These are phyloP conservation scores for Gibbula magus DNA, from an alignment of 2,888 invertebrate species.

Conservation along the genomic window DNA sequence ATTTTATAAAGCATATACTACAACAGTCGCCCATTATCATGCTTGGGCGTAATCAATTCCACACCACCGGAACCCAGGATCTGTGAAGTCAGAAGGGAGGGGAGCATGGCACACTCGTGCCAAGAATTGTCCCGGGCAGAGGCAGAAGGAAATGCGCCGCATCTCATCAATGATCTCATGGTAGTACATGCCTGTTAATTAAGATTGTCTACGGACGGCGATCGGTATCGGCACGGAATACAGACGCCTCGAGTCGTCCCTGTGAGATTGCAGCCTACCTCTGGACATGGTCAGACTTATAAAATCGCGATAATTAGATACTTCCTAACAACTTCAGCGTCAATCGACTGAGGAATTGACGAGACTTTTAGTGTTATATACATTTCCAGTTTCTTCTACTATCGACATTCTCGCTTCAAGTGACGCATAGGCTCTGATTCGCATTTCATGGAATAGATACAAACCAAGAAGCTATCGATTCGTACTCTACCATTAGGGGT, in stretches of 20 bases:
- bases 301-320: neutral
- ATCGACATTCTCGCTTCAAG: no score
- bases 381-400: neutral
- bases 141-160: neutral
- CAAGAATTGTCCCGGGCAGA: neutral
- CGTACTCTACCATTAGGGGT: no score
- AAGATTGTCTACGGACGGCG: neutral
- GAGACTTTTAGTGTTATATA: neutral
- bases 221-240: neutral
- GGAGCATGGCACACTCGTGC: neutral
- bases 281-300: neutral
- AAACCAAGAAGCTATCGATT: no score
- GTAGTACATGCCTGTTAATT: neutral
- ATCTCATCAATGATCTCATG: neutral
- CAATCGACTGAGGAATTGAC: neutral
- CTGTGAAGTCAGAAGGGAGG: neutral
- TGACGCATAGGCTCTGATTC: no score
- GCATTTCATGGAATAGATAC: no score
- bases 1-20: slow-evolving; percentile 24
- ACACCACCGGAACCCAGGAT: no score
- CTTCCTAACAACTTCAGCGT: neutral
- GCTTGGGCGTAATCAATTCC: neutral
- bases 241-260: neutral
- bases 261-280: neutral
- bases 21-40: slow-evolving; percentile 2